These are phyloP conservation scores for Callimorpha dominula DNA, from an alignment of 2,888 invertebrate genomes.

Conservation along the genomic window DNA sequence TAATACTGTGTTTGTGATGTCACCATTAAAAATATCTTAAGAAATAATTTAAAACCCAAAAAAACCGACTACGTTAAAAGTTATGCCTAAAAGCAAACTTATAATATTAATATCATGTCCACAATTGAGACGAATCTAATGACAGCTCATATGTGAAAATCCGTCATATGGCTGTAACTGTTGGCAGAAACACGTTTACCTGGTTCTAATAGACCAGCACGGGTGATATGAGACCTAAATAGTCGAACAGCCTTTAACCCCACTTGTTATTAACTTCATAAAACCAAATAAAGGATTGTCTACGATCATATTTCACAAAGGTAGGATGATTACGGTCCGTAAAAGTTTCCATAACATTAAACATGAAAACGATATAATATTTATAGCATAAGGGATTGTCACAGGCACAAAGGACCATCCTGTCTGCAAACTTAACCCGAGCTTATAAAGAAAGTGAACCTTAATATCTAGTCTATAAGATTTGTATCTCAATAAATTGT, in stretches of 20 bases:
- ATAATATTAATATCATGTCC: background rate
- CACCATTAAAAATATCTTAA: too few relatives aligned
- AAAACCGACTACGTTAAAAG: too few relatives aligned
- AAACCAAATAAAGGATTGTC: background rate
- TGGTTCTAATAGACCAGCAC: background rate
- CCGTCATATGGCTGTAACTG: too few relatives aligned
- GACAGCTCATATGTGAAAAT: background rate
- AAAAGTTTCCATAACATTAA: slow-evolving; percentile 11
- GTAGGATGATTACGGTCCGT: background rate
- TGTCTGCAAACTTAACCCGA: background rate
- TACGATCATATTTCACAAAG: background rate
- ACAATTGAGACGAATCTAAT: background rate
- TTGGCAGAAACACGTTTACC: background rate
- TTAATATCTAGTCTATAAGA: fast-evolving
- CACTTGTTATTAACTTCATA: background rate
- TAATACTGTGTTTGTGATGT: too few relatives aligned
- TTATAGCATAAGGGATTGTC: slow-evolving; percentile 1
- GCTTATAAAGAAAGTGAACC: slow-evolving; percentile 9
- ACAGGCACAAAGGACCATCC: slow-evolving; percentile 16
- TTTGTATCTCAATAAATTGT: background rate
- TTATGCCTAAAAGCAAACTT: too few relatives aligned
- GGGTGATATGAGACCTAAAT: background rate
- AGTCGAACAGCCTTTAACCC: background rate
- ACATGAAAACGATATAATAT: slow-evolving; percentile 14
- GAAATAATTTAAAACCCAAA: too few relatives aligned